These are phyloP conservation scores for Chrysolina americana DNA, from an alignment of 2,888 invertebrate genomes.

Conservation along the genomic window DNA sequence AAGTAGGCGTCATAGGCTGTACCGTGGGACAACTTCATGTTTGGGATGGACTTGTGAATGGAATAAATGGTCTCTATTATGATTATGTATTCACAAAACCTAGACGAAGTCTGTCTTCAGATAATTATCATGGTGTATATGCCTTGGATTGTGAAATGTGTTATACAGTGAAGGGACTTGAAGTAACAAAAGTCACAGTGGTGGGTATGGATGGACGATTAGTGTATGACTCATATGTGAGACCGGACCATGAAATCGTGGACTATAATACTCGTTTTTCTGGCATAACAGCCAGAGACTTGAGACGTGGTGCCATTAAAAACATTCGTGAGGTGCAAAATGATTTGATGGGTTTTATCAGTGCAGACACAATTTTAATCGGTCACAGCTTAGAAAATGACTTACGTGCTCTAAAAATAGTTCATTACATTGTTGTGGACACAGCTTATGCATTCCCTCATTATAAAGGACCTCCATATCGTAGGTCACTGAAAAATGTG, in stretches of 20 bases:
- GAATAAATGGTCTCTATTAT: conserved; percentile 81
- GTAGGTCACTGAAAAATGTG: conserved; percentile 86
- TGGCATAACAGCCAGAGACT: conserved; percentile 83
- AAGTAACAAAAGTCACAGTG: conserved; percentile 90
- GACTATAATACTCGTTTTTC: conserved; percentile 97
- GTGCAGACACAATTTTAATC: conserved; percentile 88
- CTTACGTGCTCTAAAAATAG: conserved; percentile 85
- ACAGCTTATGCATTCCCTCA: conserved; percentile 93
- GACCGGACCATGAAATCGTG: conserved; percentile 85
- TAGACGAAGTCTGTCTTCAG: conserved; percentile 74
- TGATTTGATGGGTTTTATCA: conserved; percentile 85
- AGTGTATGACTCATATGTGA: conserved; percentile 88
- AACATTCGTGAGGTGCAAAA: conserved; percentile 86
- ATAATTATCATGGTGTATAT: conserved; percentile 75
- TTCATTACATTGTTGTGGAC: conserved; percentile 90
- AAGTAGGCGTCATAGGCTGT: conserved; percentile 76
- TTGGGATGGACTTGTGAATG: conserved; percentile 77
- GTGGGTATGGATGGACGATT: conserved; percentile 81
- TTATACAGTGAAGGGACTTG: conserved; percentile 88
- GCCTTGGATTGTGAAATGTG: conserved; percentile 98
- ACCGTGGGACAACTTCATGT: conserved; percentile 79
- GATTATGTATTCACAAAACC: conserved; percentile 50
- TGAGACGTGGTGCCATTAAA: conserved; percentile 73
- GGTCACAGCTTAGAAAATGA: conserved; percentile 98
- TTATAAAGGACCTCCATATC: conserved; percentile 84